Evolutionary conservation across 2,797 vertebrate genomes (phyloP).

Genomic region (Chrysocyon brachyurus): DNA sequence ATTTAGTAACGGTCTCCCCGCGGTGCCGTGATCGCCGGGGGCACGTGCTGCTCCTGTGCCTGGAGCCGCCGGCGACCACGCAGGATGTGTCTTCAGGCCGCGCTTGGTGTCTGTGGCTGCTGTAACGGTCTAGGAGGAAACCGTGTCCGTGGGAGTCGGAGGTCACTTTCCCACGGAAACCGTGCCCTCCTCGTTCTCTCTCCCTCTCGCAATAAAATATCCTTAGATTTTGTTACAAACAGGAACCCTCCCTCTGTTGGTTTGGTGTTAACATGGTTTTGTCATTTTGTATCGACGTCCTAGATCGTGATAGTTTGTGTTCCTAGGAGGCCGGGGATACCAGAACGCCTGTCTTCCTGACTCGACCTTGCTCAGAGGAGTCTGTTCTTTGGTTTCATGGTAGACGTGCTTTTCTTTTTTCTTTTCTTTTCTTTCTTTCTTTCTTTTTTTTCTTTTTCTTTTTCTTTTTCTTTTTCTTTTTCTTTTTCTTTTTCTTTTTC

Average conservation of each 20-base stretch:
- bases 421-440: too few relatives aligned
- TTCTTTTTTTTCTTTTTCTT: neutral
- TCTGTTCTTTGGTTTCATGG: neutral
- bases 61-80: neutral
- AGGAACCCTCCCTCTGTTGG: neutral
- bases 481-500: neutral
- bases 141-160: neutral
- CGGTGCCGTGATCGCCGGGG: neutral
- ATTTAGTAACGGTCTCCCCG: slow-evolving; percentile 70
- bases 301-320: neutral
- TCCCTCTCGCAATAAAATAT: neutral
- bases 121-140: neutral
- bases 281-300: neutral
- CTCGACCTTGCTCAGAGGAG: neutral
- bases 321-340: neutral
- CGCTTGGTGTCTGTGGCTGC: neutral
- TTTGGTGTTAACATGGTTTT: neutral
- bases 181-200: neutral
- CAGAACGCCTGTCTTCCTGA: neutral
- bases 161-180: neutral
- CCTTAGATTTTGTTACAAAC: neutral
- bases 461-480: neutral
- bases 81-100: neutral
- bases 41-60: slow-evolving; percentile 31
- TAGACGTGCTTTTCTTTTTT: neutral